Percentiles rank a stretch among this genome's conserved stretches.
Evolutionary conservation across 2,797 vertebrate species (phyloP).

Genomic region (Girardinus metallicus): DNA sequence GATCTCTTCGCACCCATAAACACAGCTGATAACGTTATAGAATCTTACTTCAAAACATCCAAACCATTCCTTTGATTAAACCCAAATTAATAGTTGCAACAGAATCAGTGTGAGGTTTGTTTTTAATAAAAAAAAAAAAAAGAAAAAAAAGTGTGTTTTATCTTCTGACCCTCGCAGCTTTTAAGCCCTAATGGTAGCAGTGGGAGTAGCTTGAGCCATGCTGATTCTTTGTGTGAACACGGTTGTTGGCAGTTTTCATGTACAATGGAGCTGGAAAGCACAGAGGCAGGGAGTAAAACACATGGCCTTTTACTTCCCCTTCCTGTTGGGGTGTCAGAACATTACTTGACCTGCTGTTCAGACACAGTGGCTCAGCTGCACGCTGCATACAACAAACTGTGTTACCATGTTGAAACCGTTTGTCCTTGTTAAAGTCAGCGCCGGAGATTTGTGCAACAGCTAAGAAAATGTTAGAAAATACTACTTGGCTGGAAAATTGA

Average conservation of each 20-base stretch:
- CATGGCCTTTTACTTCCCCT: constrained; percentile 49
- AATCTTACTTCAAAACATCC: not conserved
- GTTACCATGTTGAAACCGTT: constrained; percentile 50
- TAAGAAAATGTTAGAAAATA: constrained; percentile 54
- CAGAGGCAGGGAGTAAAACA: constrained; percentile 40
- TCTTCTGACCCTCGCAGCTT: not conserved
- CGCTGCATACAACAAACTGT: constrained; percentile 39
- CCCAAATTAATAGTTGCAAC: not conserved
- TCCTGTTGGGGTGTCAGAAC: constrained; percentile 58
- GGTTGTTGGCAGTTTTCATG: constrained; percentile 65
- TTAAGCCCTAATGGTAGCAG: not conserved
- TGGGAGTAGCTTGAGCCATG: constrained; percentile 10
- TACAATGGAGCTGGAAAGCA: constrained; percentile 36
- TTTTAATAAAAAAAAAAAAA: not conserved
- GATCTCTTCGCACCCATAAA: not conserved
- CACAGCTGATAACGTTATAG: not conserved
- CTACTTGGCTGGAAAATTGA: constrained; percentile 40
- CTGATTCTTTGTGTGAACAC: constrained; percentile 14
- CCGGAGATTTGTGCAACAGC: constrained; percentile 55
- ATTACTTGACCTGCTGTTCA: constrained; percentile 53
- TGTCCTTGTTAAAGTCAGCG: constrained; percentile 42
- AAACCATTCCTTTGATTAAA: not conserved
- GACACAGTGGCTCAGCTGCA: constrained; percentile 40
- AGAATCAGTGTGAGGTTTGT: constrained; percentile 11
- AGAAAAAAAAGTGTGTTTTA: constrained; percentile 13